Base-by-base conservation (phyloP, 2,797 vertebrate genomes). In the Poliocrania exsul region DNA sequence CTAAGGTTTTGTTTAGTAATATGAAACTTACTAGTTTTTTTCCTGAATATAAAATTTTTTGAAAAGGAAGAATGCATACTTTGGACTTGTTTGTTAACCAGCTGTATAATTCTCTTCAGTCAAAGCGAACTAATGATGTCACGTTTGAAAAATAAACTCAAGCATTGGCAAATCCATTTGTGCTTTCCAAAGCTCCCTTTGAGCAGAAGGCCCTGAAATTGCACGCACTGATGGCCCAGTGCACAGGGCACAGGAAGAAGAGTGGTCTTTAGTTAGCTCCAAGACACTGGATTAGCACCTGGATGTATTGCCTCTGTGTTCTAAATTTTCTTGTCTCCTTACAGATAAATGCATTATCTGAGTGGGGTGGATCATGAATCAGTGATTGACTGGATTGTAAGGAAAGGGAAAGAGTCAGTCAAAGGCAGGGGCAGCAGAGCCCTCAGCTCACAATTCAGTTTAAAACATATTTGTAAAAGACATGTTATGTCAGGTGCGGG, bases 171-270 rank as follows among this genome's bases (percentile, higher is more conserved):
- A 18, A 38, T 73, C 17, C 11, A 28, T 16, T 2, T 8, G 2
- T 31, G 17, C 13, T 81, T 86, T n/a, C 19, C 13, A 70, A 38
- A 79, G 21, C 18, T 7, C 19, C 6, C 16, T 19, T 13, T 57
- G 33, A 53, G 42, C 14, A 35, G 28, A 50, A 9, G 80, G 44
- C 26, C 25, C 29, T 83, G 44, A 66, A 79, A 49, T 16, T 5
- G 1, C 2, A 3, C 28, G 18, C 9, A 7, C 11, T 31, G n/a
- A 26, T 57, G 17, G 49, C 10, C 26, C 2, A 16, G 6, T 9
- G 10, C 19, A 23, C 15, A 24, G 31, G 28, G 62, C 49, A 62
- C 19, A 3, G 23, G 67, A 42, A 25, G 3, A 1, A 47, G 71
- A 71, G 13, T 23, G 13, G 4, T 57, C 10, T 38, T 71, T 17